Conservation (phyloP, 35 echinoderm and acorn worm species). For the Anneissia japonica region DNA sequence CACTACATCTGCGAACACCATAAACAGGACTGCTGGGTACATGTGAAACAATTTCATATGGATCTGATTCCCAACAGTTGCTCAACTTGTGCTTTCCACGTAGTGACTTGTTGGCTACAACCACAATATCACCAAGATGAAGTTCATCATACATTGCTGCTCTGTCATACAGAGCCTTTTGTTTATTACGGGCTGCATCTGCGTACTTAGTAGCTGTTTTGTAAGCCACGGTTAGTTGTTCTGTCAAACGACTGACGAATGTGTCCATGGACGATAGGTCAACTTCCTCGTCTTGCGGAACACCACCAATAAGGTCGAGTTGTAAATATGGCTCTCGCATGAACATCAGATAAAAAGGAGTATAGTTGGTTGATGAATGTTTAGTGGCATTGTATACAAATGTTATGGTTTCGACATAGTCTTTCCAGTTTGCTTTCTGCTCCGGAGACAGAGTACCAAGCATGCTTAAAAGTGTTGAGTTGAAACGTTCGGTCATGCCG, state of each 20-base stretch:
- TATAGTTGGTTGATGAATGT: too few relatives aligned
- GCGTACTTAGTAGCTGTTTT: background rate
- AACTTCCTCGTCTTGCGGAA: too few relatives aligned
- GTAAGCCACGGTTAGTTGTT: background rate
- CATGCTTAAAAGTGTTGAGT: background rate
- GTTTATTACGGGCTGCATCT: background rate
- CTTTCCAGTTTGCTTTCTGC: background rate
- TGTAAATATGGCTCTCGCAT: too few relatives aligned
- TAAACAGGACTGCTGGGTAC: slow-evolving; percentile 18
- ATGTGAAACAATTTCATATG: background rate
- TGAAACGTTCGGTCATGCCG: background rate
- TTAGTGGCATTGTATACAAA: too few relatives aligned
- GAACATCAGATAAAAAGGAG: too few relatives aligned
- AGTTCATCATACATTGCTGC: background rate
- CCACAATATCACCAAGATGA: background rate
- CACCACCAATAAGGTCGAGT: too few relatives aligned
- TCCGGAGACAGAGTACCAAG: background rate
- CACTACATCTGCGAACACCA: slow-evolving; percentile 5
- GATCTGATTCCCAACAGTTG: background rate
- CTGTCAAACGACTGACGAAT: too few relatives aligned
- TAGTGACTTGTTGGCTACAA: background rate
- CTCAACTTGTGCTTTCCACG: background rate
- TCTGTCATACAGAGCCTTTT: background rate
- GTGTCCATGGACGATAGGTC: too few relatives aligned
- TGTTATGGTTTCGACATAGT: too few relatives aligned